Percentiles rank a stretch among this genome's conserved stretches.
These are phyloP conservation scores for Lepidostoma basale DNA, from an alignment of 1,140 invertebrate genomes.

Conservation along the genomic window DNA sequence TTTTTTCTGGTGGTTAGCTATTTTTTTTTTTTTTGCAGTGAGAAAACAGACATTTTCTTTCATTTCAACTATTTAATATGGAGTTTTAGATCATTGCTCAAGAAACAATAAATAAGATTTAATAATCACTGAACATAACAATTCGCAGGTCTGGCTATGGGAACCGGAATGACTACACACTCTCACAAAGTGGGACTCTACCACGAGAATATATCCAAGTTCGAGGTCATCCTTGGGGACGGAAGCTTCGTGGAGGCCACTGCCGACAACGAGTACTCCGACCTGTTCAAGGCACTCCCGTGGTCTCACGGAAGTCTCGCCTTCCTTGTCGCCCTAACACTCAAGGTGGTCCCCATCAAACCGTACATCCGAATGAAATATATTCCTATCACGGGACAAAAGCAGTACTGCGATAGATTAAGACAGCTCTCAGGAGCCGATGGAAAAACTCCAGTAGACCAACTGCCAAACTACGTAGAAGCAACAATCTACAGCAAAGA, in stretches of 20 bases:
- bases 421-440: slow-evolving; percentile 61
- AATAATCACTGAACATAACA: too few relatives aligned
- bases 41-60: too few relatives aligned
- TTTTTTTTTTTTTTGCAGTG: too few relatives aligned
- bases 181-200: slow-evolving; percentile 82
- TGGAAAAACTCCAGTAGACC: slow-evolving; percentile 57
- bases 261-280: slow-evolving; percentile 71
- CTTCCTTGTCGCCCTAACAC: slow-evolving; percentile 78
- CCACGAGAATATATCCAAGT: slow-evolving; percentile 78
- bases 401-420: slow-evolving; percentile 68
- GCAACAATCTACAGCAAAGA: slow-evolving; percentile 72
- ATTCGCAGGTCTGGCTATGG: slow-evolving; percentile 76
- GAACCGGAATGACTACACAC: slow-evolving; percentile 81
- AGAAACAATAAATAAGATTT: too few relatives aligned
- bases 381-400: slow-evolving; percentile 65
- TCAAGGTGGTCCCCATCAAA: slow-evolving; percentile 75
- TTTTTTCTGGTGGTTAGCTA: too few relatives aligned
- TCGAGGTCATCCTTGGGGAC: slow-evolving; percentile 76
- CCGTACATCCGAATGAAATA: slow-evolving; percentile 76
- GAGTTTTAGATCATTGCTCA: too few relatives aligned
- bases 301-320: slow-evolving; percentile 87
- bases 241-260: slow-evolving; percentile 74
- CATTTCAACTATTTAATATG: too few relatives aligned
- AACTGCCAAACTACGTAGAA: slow-evolving; percentile 80
- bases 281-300: slow-evolving; percentile 77